phyloP scores from a whole-genome alignment of 2,797 vertebrate species.

The Artibeus jamaicensis region DNA sequence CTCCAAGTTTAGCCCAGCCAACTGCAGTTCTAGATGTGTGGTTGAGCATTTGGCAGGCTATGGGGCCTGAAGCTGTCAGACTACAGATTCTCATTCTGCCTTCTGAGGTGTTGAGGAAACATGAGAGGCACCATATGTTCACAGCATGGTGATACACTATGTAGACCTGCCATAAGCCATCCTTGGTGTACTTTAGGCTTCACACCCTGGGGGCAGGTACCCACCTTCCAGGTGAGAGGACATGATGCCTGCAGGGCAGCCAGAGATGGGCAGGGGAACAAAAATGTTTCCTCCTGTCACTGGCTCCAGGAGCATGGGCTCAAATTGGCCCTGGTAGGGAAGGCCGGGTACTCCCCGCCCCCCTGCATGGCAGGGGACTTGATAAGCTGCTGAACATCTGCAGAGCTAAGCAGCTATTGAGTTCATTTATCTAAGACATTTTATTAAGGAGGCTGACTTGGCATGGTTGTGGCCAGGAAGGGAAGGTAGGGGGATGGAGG shows the following conservation, averaged over 20 bases:
- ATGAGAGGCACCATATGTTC: neutral
- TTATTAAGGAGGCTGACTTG: neutral
- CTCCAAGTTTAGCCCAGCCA: neutral
- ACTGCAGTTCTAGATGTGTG: neutral
- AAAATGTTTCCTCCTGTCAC: neutral
- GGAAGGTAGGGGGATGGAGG: neutral
- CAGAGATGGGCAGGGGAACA: neutral
- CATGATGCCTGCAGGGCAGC: neutral
- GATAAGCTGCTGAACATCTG: constrained; percentile 45
- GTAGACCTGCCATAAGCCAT: constrained; percentile 40
- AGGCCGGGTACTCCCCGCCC: neutral
- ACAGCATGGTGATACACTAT: neutral
- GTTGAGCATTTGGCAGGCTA: neutral
- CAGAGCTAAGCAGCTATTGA: neutral
- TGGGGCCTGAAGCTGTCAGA: constrained; percentile 28
- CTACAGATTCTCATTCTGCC: neutral
- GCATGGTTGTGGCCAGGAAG: neutral
- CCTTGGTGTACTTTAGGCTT: neutral
- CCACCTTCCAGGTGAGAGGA: neutral
- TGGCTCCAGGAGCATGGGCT: neutral
- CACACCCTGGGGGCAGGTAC: neutral
- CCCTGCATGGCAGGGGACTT: neutral
- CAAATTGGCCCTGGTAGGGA: neutral
- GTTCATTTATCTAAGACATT: neutral
- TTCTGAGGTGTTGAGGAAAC: constrained; percentile 57